Evolutionary conservation across 2,797 vertebrate species (phyloP).

Genomic region (Buceros bicornis): DNA sequence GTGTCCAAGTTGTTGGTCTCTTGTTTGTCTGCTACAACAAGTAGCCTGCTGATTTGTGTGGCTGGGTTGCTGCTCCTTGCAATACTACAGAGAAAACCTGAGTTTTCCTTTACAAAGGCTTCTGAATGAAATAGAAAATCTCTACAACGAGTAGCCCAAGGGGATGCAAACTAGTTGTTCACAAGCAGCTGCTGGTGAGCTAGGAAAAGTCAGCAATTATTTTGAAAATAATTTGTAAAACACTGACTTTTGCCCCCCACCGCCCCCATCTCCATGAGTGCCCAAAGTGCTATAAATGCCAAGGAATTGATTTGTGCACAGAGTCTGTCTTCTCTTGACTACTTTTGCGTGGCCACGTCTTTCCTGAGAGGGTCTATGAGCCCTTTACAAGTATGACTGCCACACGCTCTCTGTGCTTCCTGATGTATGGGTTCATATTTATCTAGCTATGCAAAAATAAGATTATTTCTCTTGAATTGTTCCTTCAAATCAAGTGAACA

Average conservation of each 20-base stretch:
- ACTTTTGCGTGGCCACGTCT: not conserved
- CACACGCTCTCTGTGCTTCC: not conserved
- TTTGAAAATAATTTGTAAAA: slow-evolving; percentile 60
- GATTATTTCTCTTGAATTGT: not conserved
- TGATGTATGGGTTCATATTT: not conserved
- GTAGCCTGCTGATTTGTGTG: not conserved
- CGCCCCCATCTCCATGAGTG: slow-evolving; percentile 18
- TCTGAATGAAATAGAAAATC: slow-evolving; percentile 65
- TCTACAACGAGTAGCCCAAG: slow-evolving; percentile 42
- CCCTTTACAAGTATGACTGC: not conserved
- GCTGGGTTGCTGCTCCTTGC: not conserved
- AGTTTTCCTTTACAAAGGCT: slow-evolving; percentile 63
- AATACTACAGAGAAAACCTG: not conserved
- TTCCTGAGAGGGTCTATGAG: not conserved
- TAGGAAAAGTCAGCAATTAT: slow-evolving; percentile 73
- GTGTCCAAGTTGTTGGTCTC: not conserved
- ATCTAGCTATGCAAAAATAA: not conserved
- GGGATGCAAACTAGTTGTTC: slow-evolving; percentile 50
- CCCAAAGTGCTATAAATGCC: not conserved
- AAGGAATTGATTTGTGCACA: slow-evolving; percentile 2
- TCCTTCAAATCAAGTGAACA: not conserved
- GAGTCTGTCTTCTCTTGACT: not conserved
- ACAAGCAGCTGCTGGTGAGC: slow-evolving; percentile 51
- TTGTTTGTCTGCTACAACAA: not conserved
- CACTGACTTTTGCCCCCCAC: slow-evolving; percentile 20